Base-by-base conservation (phyloP, 2,888 invertebrate species). In the Coenonympha glycerion region DNA sequence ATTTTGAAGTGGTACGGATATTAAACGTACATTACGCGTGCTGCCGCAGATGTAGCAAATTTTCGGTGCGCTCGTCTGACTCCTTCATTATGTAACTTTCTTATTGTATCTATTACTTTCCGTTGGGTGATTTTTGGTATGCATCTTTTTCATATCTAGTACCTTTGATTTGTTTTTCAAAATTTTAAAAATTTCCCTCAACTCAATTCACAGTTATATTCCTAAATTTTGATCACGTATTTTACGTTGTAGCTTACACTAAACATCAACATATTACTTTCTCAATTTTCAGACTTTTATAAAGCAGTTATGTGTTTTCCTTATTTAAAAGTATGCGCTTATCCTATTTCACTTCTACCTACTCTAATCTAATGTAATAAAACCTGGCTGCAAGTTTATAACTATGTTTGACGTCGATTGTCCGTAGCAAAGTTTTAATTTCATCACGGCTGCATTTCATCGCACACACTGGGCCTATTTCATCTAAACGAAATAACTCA, bases 11-110 rank as follows among this genome's bases (percentile, higher is more conserved):
- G 79, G 76, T 75, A 65, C 61, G 66, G 73, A 76, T 77, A 82
- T 84, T 83, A 83, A 84, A 84, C 76, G 80, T 79, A 78, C 81
- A 83, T 84, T 84, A 82, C 70, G 73, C 68, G 68, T 71, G 59
- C 65, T 62, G 76, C 73, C 75, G 72, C 79, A 79, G 79, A 78
- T 80, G 77, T 75, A 62, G 60, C 65, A 56, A 62, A 62, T 65
- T 62, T 57, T 53, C 55, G 50, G 48, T 47, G 30, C 58, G 33
- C 41, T 47, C 44, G 53, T 45, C 52, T 41, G 42, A 48, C 42
- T 55, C 48, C 49, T 50, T 56, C 52, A 52, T 56, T 49, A 36
- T 52, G 31, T 58, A 54, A 40, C 33, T 47, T 51, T 53, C 33
- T 53, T 45, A 53, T 51, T 52, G 44, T 50, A 56, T 52, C 40